phyloP scores from a whole-genome alignment of 2,113 vertebrate genomes.

The Emberiza fucata region DNA sequence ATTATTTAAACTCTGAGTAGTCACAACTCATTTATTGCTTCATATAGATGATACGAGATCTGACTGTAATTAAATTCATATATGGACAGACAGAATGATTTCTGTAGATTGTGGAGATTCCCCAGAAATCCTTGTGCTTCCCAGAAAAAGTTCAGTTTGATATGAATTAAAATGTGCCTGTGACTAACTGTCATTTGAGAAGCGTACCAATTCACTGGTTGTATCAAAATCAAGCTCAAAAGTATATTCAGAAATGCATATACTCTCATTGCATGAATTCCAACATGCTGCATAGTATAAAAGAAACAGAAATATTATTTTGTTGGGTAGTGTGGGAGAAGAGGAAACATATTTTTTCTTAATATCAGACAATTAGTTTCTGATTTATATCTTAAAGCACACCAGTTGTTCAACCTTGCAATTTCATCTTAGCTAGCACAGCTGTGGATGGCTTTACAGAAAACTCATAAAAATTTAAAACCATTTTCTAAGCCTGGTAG shows the following conservation, averaged over 20 bases:
- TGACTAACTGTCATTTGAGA: background rate
- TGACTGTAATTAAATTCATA: background rate
- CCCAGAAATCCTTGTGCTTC: background rate
- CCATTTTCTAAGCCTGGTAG: background rate
- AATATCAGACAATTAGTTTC: constrained; percentile 38
- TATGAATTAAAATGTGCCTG: background rate
- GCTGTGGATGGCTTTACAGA: background rate
- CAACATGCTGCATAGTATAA: background rate
- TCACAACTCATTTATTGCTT: background rate
- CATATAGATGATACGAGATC: background rate
- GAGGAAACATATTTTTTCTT: background rate
- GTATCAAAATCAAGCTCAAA: background rate
- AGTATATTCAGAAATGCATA: background rate
- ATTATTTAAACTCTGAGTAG: background rate
- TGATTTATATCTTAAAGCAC: constrained; percentile 37
- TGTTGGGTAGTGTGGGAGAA: background rate
- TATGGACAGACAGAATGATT: background rate
- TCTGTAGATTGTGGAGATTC: background rate
- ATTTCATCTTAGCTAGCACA: background rate
- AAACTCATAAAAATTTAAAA: constrained; percentile 26
- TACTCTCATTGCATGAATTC: background rate
- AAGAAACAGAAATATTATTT: background rate
- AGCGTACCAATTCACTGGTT: background rate
- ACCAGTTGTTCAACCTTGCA: constrained; percentile 1
- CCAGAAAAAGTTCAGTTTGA: background rate